These are phyloP conservation scores for Apantesis nais DNA, from an alignment of 2,888 invertebrate species.

Conservation along the genomic window DNA sequence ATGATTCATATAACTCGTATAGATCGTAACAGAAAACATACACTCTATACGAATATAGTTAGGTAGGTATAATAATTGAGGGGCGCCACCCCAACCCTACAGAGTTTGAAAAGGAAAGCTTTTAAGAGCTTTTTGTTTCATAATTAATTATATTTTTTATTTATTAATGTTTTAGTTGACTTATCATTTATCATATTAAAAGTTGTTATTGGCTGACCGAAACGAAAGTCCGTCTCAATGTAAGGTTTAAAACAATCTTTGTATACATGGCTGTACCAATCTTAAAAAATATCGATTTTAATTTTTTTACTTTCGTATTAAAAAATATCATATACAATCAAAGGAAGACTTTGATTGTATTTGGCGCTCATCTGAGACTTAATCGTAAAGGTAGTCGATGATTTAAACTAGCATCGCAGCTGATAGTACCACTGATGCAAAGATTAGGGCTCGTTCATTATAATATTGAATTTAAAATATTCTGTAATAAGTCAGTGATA, in stretches of 20 bases:
- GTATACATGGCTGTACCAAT: background rate
- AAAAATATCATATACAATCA: too few species aligned
- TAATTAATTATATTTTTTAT: conserved; percentile 80
- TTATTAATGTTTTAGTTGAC: conserved; percentile 63
- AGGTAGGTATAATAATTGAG: conserved; percentile 74
- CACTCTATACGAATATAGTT: conserved; percentile 73
- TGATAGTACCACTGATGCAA: background rate
- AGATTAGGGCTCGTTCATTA: background rate
- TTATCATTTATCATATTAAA: conserved; percentile 19
- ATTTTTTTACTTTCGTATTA: too few species aligned
- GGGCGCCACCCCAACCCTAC: conserved; percentile 80
- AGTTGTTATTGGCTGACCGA: background rate
- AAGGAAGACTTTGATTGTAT: too few species aligned
- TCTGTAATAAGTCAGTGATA: background rate
- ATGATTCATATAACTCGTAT: conserved; percentile 28
- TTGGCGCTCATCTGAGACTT: background rate
- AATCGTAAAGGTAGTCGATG: background rate
- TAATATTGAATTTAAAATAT: background rate
- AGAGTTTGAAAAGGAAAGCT: conserved; percentile 80
- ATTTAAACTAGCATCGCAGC: background rate
- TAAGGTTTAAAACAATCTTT: background rate
- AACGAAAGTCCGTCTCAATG: background rate
- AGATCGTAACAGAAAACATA: conserved; percentile 54
- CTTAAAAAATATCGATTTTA: background rate
- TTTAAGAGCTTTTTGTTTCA: conserved; percentile 84